These are phyloP conservation scores for Capromys pilorides DNA, from an alignment of 2,797 vertebrate genomes.

Conservation along the genomic window DNA sequence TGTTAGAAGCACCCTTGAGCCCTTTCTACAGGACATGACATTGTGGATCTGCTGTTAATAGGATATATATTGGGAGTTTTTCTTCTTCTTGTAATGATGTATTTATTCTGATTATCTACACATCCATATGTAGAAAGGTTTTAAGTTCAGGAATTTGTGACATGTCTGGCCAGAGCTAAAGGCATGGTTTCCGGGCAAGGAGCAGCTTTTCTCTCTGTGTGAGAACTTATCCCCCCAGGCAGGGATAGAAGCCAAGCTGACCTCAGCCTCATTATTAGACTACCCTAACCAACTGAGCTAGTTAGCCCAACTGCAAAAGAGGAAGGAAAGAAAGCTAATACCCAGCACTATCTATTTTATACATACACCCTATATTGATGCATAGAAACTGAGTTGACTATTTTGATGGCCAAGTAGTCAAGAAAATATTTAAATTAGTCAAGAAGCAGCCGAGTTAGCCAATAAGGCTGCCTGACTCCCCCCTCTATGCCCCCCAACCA, in stretches of 20 bases:
- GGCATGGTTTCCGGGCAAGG: neutral
- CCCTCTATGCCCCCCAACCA: too few relatives aligned
- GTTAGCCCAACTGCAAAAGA: neutral
- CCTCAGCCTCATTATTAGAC: constrained; percentile 20
- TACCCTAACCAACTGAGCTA: neutral
- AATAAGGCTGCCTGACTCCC: neutral
- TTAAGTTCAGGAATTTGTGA: neutral
- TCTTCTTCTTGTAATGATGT: neutral
- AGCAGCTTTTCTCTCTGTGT: neutral
- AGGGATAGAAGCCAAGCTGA: neutral
- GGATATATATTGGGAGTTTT: neutral
- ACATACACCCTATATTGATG: neutral
- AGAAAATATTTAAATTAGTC: constrained; percentile 62
- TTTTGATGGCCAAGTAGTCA: constrained; percentile 57
- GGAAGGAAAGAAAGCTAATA: neutral
- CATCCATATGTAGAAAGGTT: neutral
- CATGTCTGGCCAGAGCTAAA: neutral
- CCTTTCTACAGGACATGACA: neutral
- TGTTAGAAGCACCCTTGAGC: neutral
- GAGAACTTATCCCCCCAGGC: neutral
- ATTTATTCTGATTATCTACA: neutral
- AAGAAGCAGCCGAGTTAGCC: constrained; percentile 40
- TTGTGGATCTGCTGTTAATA: neutral
- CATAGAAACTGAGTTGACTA: neutral
- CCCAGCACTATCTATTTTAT: neutral